These are phyloP conservation scores for Dendroctonus ponderosae DNA, from an alignment of 1,140 invertebrate species.

Conservation along the genomic window DNA sequence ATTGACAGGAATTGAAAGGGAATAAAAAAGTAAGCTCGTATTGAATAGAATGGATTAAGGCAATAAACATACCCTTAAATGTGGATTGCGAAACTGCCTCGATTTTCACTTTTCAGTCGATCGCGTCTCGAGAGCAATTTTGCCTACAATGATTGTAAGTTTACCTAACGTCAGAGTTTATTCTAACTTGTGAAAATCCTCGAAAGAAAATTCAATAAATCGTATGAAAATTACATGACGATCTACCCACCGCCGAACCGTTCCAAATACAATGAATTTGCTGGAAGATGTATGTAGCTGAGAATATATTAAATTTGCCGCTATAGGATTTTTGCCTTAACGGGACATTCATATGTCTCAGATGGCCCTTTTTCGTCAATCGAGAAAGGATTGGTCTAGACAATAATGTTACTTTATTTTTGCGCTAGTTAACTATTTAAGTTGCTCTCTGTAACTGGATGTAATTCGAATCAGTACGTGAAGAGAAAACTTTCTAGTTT, in stretches of 20 bases:
- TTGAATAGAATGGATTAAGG: not conserved
- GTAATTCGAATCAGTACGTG: no score
- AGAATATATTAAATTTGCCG: slow-evolving; percentile 28
- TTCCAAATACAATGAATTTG: slow-evolving; percentile 26
- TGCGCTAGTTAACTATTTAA: no score
- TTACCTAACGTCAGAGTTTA: slow-evolving; percentile 35
- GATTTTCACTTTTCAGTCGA: slow-evolving; percentile 23
- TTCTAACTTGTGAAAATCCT: slow-evolving; percentile 26
- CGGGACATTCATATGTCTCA: slow-evolving; percentile 10
- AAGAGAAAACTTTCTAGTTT: no score
- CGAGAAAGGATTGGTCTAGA: not conserved
- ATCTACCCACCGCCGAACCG: slow-evolving; percentile 18
- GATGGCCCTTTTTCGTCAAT: slow-evolving; percentile 1
- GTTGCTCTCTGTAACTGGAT: no score
- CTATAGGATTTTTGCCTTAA: slow-evolving; percentile 13
- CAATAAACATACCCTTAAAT: slow-evolving; percentile 7
- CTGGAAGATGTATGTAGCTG: slow-evolving; percentile 14
- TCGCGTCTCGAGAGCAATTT: slow-evolving; percentile 28
- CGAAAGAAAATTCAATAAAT: slow-evolving; percentile 36
- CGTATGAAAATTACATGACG: slow-evolving; percentile 39
- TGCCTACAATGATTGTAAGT: slow-evolving; percentile 31
- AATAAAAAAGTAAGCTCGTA: not conserved
- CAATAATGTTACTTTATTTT: no score
- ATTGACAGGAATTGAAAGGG: not conserved
- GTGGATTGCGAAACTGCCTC: slow-evolving; percentile 1